phyloP scores from a whole-genome alignment of 2,888 invertebrate genomes.

The Hirtodrosophila alboralis region DNA sequence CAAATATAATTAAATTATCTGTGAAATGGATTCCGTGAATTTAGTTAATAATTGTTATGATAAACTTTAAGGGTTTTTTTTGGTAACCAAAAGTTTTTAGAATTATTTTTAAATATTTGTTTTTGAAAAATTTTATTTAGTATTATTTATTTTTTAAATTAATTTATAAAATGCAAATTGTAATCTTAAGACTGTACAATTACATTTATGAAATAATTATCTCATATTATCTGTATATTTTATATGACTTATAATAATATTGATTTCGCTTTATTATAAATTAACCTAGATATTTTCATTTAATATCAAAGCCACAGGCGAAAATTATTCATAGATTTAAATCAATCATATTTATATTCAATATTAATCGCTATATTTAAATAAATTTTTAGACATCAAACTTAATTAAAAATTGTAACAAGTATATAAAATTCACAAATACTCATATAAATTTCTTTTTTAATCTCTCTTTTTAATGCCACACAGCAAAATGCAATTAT shows the following conservation, averaged over 20 bases:
- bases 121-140: too few relatives aligned
- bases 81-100: not conserved
- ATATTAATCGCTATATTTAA: constrained; percentile 16
- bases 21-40: not conserved
- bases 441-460: constrained; percentile 51
- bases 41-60: constrained; percentile 4
- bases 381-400: constrained; percentile 9
- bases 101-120: too few relatives aligned
- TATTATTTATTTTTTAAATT: too few relatives aligned
- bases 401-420: constrained; percentile 7
- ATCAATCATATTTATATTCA: constrained; percentile 19
- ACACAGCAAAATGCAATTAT: constrained; percentile 52
- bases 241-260: too few relatives aligned
- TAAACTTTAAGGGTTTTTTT: constrained; percentile 1
- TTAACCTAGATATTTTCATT: too few relatives aligned
- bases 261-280: too few relatives aligned
- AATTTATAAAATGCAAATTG: too few relatives aligned
- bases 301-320: too few relatives aligned
- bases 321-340: too few relatives aligned
- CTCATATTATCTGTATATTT: too few relatives aligned
- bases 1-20: constrained; percentile 28
- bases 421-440: constrained; percentile 42
- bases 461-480: constrained; percentile 49
- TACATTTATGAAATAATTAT: too few relatives aligned
- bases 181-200: too few relatives aligned